These are phyloP conservation scores for Elymnias hypermnestra DNA, from an alignment of 1,140 invertebrate genomes.

Conservation along the genomic window DNA sequence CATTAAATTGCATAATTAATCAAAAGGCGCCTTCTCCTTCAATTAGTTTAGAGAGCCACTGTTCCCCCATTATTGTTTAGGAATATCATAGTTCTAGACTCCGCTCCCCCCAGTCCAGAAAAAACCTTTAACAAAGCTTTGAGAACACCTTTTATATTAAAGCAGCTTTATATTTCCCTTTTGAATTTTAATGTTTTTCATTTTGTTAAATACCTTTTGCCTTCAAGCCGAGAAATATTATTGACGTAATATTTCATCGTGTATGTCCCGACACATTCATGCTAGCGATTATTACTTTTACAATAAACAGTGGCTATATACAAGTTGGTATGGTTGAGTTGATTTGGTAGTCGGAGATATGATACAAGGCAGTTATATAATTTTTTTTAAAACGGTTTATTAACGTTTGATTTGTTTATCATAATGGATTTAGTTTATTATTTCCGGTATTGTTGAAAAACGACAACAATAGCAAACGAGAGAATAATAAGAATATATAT, in stretches of 20 bases:
- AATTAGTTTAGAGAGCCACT: conserved; percentile 4
- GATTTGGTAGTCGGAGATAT: conserved; percentile 15
- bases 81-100: conserved; percentile 1
- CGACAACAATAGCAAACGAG: conserved; percentile 24
- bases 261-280: conserved; percentile 1
- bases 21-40: not conserved
- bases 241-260: conserved; percentile 3
- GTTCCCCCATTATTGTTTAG: conserved; percentile 6
- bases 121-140: not conserved
- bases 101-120: not conserved
- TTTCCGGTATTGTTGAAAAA: conserved; percentile 25
- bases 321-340: not conserved
- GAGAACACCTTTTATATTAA: not conserved
- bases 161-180: not conserved
- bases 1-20: too few relatives aligned
- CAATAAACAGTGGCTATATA: conserved; percentile 4
- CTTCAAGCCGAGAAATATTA: conserved; percentile 7
- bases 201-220: not conserved
- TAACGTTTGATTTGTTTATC: conserved; percentile 19
- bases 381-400: conserved; percentile 22
- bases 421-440: conserved; percentile 21
- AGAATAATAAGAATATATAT: conserved; percentile 21
- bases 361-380: conserved; percentile 21
- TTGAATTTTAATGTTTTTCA: not conserved
- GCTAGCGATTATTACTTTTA: conserved; percentile 8